Conservation (phyloP, 92 coral and sea anemone species). For the Blastomussa wellsi region DNA sequence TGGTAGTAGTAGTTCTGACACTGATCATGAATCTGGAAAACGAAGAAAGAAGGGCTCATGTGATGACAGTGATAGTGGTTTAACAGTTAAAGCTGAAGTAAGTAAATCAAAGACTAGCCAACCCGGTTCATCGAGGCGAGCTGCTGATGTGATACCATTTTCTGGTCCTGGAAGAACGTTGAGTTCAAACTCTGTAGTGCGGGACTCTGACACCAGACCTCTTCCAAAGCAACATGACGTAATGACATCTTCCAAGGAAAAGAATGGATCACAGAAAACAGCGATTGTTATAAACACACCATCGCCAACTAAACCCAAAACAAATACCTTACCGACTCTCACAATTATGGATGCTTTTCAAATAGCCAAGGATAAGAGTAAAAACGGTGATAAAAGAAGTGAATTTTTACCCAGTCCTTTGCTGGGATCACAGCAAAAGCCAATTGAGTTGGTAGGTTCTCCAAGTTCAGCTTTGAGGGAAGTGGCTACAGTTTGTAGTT, state of each 20-base stretch:
- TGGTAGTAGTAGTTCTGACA: conserved; percentile 21
- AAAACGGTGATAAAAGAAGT: background rate
- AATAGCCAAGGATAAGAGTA: conserved; percentile 41
- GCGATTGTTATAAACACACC: conserved; percentile 20
- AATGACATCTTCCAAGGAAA: background rate
- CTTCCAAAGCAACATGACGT: background rate
- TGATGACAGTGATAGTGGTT: background rate
- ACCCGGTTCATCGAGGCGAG: conserved; percentile 23
- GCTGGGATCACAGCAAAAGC: conserved; percentile 49
- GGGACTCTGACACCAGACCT: background rate
- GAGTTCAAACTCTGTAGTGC: conserved; percentile 45
- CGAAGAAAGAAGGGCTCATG: conserved; percentile 32
- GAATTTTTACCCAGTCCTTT: conserved; percentile 14
- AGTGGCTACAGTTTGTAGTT: background rate
- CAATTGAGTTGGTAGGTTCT: conserved; percentile 46
- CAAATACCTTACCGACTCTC: conserved; percentile 18
- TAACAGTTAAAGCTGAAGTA: background rate
- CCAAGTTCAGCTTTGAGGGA: conserved; percentile 20
- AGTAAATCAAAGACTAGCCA: conserved; percentile 15
- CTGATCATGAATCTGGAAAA: conserved; percentile 9
- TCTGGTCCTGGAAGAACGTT: conserved; percentile 78
- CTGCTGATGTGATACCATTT: conserved; percentile 59
- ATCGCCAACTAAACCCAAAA: conserved; percentile 38
- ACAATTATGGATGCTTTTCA: conserved; percentile 88
- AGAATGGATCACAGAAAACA: background rate